These are phyloP conservation scores for Porites lutea DNA, from an alignment of 64 coral and sea anemone species.

Conservation along the genomic window DNA sequence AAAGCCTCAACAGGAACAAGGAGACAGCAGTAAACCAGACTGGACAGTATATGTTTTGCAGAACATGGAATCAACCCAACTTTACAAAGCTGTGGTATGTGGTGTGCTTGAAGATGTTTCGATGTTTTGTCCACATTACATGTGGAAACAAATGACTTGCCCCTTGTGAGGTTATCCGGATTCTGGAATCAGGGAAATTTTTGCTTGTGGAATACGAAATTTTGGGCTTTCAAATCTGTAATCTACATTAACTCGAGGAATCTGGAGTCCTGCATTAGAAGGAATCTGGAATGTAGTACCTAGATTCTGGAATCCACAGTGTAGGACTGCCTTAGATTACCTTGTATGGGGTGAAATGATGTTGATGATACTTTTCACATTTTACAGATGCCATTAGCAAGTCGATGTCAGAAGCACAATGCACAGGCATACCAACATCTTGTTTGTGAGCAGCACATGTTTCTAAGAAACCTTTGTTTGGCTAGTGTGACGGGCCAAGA, in stretches of 20 bases:
- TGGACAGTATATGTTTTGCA: conserved; percentile 84
- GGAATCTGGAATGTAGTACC: too few species aligned
- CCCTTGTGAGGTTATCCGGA: too few species aligned
- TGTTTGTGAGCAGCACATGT: conserved; percentile 90
- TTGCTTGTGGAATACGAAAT: too few species aligned
- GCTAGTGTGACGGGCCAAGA: conserved; percentile 17
- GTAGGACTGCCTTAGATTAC: too few species aligned
- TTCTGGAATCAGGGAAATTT: too few species aligned
- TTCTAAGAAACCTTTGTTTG: conserved; percentile 77
- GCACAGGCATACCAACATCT: conserved; percentile 83
- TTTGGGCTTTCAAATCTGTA: too few species aligned
- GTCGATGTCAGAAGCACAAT: conserved; percentile 90
- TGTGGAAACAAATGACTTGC: too few species aligned
- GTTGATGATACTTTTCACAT: neutral
- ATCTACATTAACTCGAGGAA: too few species aligned
- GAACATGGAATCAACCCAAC: conserved; percentile 86
- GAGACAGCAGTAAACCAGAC: conserved; percentile 42
- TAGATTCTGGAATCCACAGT: too few species aligned
- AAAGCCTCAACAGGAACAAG: conserved; percentile 15
- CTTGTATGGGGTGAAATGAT: too few species aligned
- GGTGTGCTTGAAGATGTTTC: neutral
- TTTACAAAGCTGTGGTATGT: conserved; percentile 91
- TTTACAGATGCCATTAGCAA: conserved; percentile 86
- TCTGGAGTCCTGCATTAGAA: too few species aligned
- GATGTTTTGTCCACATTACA: too few species aligned